These are phyloP conservation scores for Ochotona princeps DNA, from an alignment of 2,113 vertebrate species.

Conservation along the genomic window DNA sequence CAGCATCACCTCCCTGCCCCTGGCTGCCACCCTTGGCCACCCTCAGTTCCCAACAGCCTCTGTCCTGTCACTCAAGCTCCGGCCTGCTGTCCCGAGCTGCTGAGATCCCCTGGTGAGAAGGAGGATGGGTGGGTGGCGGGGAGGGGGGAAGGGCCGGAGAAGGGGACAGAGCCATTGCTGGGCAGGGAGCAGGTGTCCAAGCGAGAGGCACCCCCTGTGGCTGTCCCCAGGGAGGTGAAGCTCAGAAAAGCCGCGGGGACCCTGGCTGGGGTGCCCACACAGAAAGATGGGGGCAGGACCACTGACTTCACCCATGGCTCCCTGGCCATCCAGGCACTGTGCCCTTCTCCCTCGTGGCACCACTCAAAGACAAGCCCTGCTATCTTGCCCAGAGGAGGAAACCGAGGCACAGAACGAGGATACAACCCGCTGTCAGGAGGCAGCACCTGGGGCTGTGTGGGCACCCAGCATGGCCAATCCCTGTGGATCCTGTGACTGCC, in stretches of 20 bases:
- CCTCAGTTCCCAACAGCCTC: slow-evolving; percentile 19
- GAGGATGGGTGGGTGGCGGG: too few relatives aligned
- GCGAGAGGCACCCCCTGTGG: background rate
- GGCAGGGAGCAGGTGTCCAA: background rate
- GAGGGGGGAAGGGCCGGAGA: background rate
- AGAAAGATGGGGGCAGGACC: background rate
- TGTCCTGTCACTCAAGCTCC: slow-evolving; percentile 59
- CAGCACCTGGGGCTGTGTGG: background rate
- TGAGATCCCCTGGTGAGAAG: background rate
- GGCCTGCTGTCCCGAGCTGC: background rate
- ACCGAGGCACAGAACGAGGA: background rate
- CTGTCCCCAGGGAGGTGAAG: too few relatives aligned
- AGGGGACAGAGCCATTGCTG: too few relatives aligned
- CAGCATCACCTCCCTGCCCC: background rate
- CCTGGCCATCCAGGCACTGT: too few relatives aligned
- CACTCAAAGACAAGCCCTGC: too few relatives aligned
- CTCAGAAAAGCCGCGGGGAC: background rate
- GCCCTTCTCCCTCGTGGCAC: too few relatives aligned
- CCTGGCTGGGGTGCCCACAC: background rate
- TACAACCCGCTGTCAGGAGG: background rate
- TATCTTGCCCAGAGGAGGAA: background rate
- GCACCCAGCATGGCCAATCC: background rate
- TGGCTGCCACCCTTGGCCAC: slow-evolving; percentile 17
- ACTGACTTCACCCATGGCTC: too few relatives aligned
- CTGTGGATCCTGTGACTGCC: too few relatives aligned